Percentiles rank a stretch among this genome's conserved stretches.
Evolutionary conservation across 1,140 invertebrate genomes (phyloP).

Genomic region (Aphaenogaster rudis): DNA sequence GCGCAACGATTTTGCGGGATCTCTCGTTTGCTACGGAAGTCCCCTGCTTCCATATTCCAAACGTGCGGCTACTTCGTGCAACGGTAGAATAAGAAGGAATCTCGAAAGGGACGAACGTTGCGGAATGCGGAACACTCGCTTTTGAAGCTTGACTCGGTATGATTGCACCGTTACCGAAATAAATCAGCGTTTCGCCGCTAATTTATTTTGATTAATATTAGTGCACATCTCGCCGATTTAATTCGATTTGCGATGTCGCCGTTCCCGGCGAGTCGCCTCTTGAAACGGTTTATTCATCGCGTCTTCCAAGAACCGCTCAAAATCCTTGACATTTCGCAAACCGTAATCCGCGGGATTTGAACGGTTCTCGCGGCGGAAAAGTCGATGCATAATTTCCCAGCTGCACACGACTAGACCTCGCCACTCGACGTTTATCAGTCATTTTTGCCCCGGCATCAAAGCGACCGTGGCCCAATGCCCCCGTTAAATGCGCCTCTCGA

Average conservation of each 20-base stretch:
- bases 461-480: conserved; percentile 71
- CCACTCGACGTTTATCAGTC: conserved; percentile 75
- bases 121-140: neutral
- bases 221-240: neutral
- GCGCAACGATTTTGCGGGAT: conserved; percentile 32
- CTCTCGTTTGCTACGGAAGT: conserved; percentile 15
- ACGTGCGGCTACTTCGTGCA: neutral
- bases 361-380: neutral
- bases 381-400: conserved; percentile 36
- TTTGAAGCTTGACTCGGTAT: neutral
- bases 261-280: conserved; percentile 8
- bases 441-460: conserved; percentile 76
- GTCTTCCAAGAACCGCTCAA: conserved; percentile 15
- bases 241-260: neutral
- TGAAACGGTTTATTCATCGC: neutral
- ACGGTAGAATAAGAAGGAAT: conserved; percentile 21
- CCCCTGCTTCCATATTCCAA: conserved; percentile 16
- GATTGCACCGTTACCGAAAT: neutral
- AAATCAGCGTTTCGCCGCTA: neutral
- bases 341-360: conserved; percentile 21
- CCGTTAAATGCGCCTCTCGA: conserved; percentile 70
- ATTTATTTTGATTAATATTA: neutral
- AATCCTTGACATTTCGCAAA: conserved; percentile 53
- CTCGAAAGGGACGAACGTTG: neutral
- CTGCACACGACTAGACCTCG: conserved; percentile 27